phyloP scores from a whole-genome alignment of 2,888 invertebrate genomes.

The Steinernema carpocapsae region DNA sequence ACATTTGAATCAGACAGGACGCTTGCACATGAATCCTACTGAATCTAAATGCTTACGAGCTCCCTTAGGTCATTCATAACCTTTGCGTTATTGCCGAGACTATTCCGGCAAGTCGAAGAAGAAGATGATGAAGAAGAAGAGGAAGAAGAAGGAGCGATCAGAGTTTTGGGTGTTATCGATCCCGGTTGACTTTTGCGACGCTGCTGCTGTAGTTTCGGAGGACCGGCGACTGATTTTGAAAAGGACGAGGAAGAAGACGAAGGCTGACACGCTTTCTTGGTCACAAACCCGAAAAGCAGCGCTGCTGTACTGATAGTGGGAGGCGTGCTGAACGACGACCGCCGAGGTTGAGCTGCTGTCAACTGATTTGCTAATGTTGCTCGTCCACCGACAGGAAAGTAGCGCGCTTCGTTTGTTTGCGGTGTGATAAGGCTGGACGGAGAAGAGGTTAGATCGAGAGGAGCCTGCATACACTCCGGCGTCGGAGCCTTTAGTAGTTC shows the following conservation, averaged over 20 bases:
- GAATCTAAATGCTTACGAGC: conserved; percentile 25
- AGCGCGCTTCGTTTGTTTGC: not conserved
- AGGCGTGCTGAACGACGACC: not conserved
- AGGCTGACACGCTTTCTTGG: not conserved
- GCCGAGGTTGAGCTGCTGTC: conserved; percentile 9
- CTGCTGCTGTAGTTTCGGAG: not conserved
- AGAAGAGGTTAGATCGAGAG: conserved; percentile 9
- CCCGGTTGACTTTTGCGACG: conserved; percentile 9
- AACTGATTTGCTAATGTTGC: conserved; percentile 10
- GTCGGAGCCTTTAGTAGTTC: conserved; percentile 4
- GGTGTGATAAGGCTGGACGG: conserved; percentile 13
- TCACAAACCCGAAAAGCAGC: not conserved
- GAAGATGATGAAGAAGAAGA: too few relatives aligned
- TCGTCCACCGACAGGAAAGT: not conserved
- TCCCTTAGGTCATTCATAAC: conserved; percentile 12
- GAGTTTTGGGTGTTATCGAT: conserved; percentile 3
- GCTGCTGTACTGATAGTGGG: not conserved
- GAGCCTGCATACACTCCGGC: not conserved
- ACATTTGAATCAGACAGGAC: conserved; percentile 6
- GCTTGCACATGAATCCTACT: conserved; percentile 5
- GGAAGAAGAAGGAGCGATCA: too few relatives aligned
- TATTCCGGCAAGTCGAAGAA: not conserved
- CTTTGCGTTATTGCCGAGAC: not conserved
- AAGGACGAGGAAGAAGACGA: not conserved
- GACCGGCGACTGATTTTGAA: not conserved